phyloP scores from a whole-genome alignment of 30 jellyfish, hydroid and myxozoan species.

The Aurelia aurita region DNA sequence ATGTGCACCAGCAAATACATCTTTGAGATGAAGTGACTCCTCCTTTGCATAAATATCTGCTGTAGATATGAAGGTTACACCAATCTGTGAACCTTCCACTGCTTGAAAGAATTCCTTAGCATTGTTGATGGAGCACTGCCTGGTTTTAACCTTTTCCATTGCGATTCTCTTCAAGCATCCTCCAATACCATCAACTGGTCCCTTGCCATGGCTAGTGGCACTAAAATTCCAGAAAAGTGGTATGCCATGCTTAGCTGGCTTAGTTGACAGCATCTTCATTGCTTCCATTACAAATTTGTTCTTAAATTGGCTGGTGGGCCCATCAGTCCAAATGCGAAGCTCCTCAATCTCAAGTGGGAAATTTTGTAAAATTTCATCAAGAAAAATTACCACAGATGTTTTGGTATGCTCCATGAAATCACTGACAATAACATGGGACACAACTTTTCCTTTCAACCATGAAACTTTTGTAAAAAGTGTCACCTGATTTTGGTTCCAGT shows the following conservation, averaged over 20 bases:
- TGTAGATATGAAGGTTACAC: slow-evolving; percentile 24
- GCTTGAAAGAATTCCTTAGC: slow-evolving; percentile 31
- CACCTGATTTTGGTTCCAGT: slow-evolving; percentile 62
- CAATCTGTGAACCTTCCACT: slow-evolving; percentile 38
- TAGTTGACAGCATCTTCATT: slow-evolving; percentile 5
- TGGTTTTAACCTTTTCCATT: slow-evolving; percentile 32
- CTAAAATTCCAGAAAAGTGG: slow-evolving; percentile 24
- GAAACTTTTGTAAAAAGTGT: slow-evolving; percentile 38
- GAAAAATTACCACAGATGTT: slow-evolving; percentile 36
- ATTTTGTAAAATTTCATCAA: slow-evolving; percentile 17
- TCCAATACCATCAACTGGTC: slow-evolving; percentile 40
- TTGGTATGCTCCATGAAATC: slow-evolving; percentile 24
- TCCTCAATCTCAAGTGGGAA: slow-evolving; percentile 28
- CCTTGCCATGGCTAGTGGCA: slow-evolving; percentile 48
- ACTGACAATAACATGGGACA: slow-evolving; percentile 6
- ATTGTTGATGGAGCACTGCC: slow-evolving; percentile 54
- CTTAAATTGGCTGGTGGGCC: slow-evolving; percentile 76
- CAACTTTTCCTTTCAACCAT: slow-evolving; percentile 16
- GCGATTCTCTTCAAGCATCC: slow-evolving; percentile 45
- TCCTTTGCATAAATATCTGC: slow-evolving; percentile 21
- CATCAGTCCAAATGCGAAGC: slow-evolving; percentile 54
- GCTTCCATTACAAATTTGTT: slow-evolving; percentile 46
- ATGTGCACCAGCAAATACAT: slow-evolving; percentile 11
- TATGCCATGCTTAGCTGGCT: neutral
- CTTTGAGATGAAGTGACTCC: slow-evolving; percentile 28